These are phyloP conservation scores for Schrankia costaestrigalis DNA, from an alignment of 2,888 invertebrate species.

Conservation along the genomic window DNA sequence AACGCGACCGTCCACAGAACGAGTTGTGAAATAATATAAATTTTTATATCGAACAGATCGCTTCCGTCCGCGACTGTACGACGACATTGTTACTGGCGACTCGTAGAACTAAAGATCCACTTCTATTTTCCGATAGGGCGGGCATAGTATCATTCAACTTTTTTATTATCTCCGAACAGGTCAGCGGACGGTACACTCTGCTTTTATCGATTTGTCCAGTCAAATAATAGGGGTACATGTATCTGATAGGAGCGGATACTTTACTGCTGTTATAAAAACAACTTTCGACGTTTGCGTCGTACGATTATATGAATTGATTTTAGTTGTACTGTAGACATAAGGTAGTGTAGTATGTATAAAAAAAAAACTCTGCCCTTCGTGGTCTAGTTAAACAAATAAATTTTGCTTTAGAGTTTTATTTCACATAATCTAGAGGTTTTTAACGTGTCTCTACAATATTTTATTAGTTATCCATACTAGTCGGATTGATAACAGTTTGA, in stretches of 20 bases:
- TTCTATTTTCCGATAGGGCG: constrained; percentile 74
- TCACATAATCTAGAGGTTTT: no score
- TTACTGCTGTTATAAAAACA: constrained; percentile 22
- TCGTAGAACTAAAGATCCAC: constrained; percentile 68
- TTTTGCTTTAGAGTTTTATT: no score
- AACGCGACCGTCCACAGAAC: constrained; percentile 14
- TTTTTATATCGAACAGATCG: constrained; percentile 26
- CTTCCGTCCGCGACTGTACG: constrained; percentile 47
- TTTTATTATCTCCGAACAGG: constrained; percentile 74
- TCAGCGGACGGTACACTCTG: constrained; percentile 47
- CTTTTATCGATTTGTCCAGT: constrained; percentile 37
- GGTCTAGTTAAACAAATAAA: no score
- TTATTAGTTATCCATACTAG: no score
- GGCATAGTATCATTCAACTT: constrained; percentile 73
- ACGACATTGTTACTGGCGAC: constrained; percentile 63
- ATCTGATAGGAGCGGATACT: constrained; percentile 19
- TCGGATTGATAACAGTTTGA: no score
- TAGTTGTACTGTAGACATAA: neutral
- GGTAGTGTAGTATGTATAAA: no score
- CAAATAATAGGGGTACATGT: constrained; percentile 37
- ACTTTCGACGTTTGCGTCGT: constrained; percentile 11
- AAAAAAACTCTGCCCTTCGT: no score
- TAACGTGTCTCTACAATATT: no score
- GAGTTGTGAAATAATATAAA: constrained; percentile 27
- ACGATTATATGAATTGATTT: constrained; percentile 1